A percentile compares a stretch with the other conserved stretches of the same genome.
Conservation (phyloP, 1,140 invertebrate genomes). For the Holotrichia oblita region DNA sequence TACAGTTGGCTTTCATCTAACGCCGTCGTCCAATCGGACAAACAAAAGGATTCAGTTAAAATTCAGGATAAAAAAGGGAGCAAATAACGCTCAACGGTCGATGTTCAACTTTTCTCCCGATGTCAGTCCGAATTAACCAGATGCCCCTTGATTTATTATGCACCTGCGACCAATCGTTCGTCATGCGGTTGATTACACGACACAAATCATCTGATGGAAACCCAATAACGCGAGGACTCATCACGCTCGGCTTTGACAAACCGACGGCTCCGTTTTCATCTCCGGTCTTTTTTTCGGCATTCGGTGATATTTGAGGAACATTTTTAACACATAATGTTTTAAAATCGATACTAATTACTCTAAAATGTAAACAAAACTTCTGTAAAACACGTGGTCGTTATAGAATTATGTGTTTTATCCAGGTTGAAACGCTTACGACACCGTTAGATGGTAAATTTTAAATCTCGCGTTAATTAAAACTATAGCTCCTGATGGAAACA, state of each 20-base stretch:
- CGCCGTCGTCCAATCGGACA: background rate
- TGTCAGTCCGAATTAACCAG: slow-evolving; percentile 35
- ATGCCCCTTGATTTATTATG: slow-evolving; percentile 35
- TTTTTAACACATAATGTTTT: too few species aligned
- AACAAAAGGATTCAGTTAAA: slow-evolving; percentile 2
- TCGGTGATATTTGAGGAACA: too few species aligned
- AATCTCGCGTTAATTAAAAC: background rate
- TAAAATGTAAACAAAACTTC: too few species aligned
- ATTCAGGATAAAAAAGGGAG: background rate
- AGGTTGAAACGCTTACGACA: background rate
- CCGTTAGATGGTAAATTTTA: background rate
- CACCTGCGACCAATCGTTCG: slow-evolving; percentile 37
- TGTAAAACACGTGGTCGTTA: too few species aligned
- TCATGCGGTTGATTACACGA: slow-evolving; percentile 34
- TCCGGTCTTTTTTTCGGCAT: background rate
- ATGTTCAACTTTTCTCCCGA: slow-evolving; percentile 29
- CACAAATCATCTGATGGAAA: slow-evolving; percentile 37
- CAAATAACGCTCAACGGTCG: background rate
- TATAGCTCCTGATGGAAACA: background rate
- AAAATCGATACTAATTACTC: too few species aligned
- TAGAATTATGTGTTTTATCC: background rate
- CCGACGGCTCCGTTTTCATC: background rate
- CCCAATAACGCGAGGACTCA: background rate
- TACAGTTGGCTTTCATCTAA: too few species aligned
- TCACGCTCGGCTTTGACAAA: background rate